A percentile compares a stretch with the other conserved stretches of the same genome.
Evolutionary conservation across 2,888 invertebrate species (phyloP).

Genomic region (Leucoma salicis): DNA sequence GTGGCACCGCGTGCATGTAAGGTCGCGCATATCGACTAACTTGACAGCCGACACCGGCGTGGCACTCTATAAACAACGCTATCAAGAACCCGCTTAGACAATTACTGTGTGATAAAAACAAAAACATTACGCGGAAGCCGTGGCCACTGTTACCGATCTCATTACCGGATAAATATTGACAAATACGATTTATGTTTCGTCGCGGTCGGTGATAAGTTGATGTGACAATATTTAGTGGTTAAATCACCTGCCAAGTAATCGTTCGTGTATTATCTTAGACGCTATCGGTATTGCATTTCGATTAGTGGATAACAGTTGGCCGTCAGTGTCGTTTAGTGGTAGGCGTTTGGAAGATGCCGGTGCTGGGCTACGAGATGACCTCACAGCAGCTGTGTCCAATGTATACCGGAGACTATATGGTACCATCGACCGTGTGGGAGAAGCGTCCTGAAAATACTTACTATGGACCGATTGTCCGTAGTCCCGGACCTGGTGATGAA

Average conservation of each 20-base stretch:
- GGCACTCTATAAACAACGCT: conserved; percentile 52
- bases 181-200: conserved; percentile 29
- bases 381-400: conserved; percentile 63
- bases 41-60: conserved; percentile 43
- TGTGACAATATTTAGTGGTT: conserved; percentile 45
- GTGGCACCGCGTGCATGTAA: conserved; percentile 45
- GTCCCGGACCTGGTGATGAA: conserved; percentile 40
- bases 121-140: conserved; percentile 56
- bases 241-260: conserved; percentile 56
- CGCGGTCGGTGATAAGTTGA: conserved; percentile 35
- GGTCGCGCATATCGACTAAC: conserved; percentile 43
- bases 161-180: conserved; percentile 42
- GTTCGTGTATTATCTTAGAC: conserved; percentile 41
- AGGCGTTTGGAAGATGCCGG: conserved; percentile 67
- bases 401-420: conserved; percentile 58
- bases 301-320: conserved; percentile 48
- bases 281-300: conserved; percentile 39
- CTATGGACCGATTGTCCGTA: conserved; percentile 46
- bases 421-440: conserved; percentile 56
- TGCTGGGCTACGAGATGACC: conserved; percentile 64
- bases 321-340: conserved; percentile 42
- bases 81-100: conserved; percentile 46
- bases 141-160: conserved; percentile 26
- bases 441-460: conserved; percentile 51
- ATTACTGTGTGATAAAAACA: conserved; percentile 54